phyloP scores from a whole-genome alignment of 2,888 invertebrate genomes.

The Melipona beecheii region DNA sequence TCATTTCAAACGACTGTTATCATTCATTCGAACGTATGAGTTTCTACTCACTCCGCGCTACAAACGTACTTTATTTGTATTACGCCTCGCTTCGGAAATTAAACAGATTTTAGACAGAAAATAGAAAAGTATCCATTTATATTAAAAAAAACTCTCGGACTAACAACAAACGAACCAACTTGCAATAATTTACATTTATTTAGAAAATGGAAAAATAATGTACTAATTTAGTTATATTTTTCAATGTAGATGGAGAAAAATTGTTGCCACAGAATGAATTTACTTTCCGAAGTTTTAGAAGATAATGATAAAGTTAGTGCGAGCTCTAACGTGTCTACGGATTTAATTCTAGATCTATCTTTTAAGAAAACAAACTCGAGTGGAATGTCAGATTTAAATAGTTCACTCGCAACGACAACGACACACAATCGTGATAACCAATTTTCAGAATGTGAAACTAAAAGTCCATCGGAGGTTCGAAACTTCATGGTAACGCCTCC shows the following conservation, averaged over 20 bases:
- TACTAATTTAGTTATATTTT: slow-evolving; percentile 12
- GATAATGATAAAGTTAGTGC: slow-evolving; percentile 65
- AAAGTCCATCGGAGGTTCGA: slow-evolving; percentile 68
- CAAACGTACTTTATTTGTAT: slow-evolving; percentile 11
- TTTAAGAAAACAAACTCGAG: slow-evolving; percentile 68
- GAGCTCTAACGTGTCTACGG: slow-evolving; percentile 12
- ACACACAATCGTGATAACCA: slow-evolving; percentile 31
- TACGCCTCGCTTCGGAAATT: background rate
- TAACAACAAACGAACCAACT: background rate
- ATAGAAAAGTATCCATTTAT: background rate
- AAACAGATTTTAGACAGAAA: background rate
- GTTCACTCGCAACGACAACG: slow-evolving; percentile 54
- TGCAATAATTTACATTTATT: background rate
- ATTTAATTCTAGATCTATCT: slow-evolving; percentile 77
- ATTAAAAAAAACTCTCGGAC: background rate
- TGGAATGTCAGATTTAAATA: slow-evolving; percentile 33
- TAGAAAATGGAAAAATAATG: background rate
- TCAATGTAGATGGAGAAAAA: background rate
- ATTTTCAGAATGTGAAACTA: slow-evolving; percentile 57
- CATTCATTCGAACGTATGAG: background rate
- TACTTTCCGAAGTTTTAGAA: background rate
- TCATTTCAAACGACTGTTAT: slow-evolving; percentile 25
- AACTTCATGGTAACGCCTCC: slow-evolving; percentile 77
- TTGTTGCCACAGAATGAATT: slow-evolving; percentile 24
- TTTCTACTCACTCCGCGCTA: background rate